Evolutionary conservation across 2,797 vertebrate species (phyloP).

Genomic region (Rhinogobio ventralis): DNA sequence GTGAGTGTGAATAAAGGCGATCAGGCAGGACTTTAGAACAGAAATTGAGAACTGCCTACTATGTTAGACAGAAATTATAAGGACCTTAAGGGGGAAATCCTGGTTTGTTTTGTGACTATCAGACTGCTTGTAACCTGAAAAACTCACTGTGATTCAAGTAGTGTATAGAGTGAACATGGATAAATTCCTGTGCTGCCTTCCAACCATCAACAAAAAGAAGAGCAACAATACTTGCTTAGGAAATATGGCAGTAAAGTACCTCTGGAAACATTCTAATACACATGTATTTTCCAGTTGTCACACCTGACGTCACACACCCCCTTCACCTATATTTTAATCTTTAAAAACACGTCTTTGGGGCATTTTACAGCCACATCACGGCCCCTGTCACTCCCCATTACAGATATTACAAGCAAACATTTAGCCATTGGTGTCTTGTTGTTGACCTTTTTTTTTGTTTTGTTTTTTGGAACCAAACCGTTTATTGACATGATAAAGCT

Average conservation of each 20-base stretch:
- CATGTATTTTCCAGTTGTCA: slow-evolving; percentile 1
- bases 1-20: neutral
- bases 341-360: neutral
- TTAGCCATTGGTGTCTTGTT: slow-evolving; percentile 6
- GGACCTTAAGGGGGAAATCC: neutral
- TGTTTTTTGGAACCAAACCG: neutral
- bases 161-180: neutral
- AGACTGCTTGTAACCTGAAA: slow-evolving; percentile 4
- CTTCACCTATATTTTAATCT: slow-evolving; percentile 20
- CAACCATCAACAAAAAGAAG: neutral
- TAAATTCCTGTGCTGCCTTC: neutral
- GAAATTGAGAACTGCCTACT: neutral
- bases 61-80: neutral
- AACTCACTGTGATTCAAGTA: neutral
- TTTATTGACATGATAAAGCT: neutral
- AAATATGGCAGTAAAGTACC: slow-evolving; percentile 20
- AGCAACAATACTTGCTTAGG: neutral
- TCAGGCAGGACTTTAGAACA: neutral
- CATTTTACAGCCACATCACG: slow-evolving; percentile 15
- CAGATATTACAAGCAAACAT: neutral
- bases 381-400: slow-evolving; percentile 18
- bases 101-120: neutral
- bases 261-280: neutral
- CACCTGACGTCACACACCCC: neutral
- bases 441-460: neutral